Base-by-base conservation (phyloP, 2,113 vertebrate genomes). In the Passer montanus region DNA sequence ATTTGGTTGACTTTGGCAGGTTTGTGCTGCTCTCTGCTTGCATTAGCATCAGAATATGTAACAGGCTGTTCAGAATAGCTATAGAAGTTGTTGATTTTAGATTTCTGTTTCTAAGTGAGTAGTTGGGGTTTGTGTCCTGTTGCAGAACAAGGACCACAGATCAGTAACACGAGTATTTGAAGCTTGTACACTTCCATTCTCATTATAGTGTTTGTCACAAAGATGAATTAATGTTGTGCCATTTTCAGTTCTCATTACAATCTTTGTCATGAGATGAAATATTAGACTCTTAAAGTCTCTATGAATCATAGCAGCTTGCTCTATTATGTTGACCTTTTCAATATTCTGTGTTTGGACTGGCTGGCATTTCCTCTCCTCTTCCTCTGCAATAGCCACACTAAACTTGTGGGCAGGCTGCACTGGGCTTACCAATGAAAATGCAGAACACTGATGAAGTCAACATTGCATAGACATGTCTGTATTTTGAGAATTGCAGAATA, bases 171-270 rank as follows among this genome's bases (percentile, higher is more conserved):
- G 9, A 96, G 96, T 96, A 97, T 97, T 90, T 97, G 93, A 92
- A 93, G 92, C 94, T 90, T 96, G 84, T 96, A 93, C 91, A 86
- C 84, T 97, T 98, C 95, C 88, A 97, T 95, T 96, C 94, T 97
- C 95, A 97, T 98, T 98, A 97, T n/a, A 94, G 91, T 97, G 95
- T 98, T 97, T 98, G 97, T 98, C 97, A 97, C 84, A 74, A 98
- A 98, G 97, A 98, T 97, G 95, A 98, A 98, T 98, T 98, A 98
- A 96, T 96, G 92, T 97, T 97, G 91, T 98, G 96, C 96, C 98
- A 98, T 98, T 98, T 98, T 98, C 97, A 87, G 87, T 95, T 98
- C 97, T 98, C 97, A 98, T 98, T 98, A 98, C 90, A 96, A 94
- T 97, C 93, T 97, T 97, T 97, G 96, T 97, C 96, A 95, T 89